These are phyloP conservation scores for Halictus rubicundus DNA, from an alignment of 1,140 invertebrate species.

Conservation along the genomic window DNA sequence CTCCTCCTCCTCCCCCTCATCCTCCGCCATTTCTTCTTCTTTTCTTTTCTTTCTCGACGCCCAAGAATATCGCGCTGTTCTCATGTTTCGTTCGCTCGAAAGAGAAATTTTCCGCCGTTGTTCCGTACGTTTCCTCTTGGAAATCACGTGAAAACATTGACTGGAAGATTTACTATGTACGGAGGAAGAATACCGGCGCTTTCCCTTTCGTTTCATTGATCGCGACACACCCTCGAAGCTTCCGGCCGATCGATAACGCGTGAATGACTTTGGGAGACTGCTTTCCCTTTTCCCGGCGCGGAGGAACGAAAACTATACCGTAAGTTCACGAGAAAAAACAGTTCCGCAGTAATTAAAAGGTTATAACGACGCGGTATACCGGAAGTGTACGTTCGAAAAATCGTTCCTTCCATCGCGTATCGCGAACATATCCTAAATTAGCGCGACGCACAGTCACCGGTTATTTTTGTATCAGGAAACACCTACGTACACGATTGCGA, in stretches of 20 bases:
- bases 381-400: neutral
- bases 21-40: too few relatives aligned
- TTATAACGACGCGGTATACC: too few relatives aligned
- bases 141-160: too few relatives aligned
- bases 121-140: too few relatives aligned
- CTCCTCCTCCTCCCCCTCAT: neutral
- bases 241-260: slow-evolving; percentile 39
- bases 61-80: slow-evolving; percentile 4
- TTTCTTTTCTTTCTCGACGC: neutral
- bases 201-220: slow-evolving; percentile 5
- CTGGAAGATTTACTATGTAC: too few relatives aligned
- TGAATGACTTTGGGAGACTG: slow-evolving; percentile 1
- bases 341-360: too few relatives aligned
- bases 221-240: slow-evolving; percentile 15
- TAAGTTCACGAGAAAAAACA: too few relatives aligned
- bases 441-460: slow-evolving; percentile 34
- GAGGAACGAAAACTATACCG: too few relatives aligned
- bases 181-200: neutral
- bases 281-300: neutral
- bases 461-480: slow-evolving; percentile 61
- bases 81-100: neutral
- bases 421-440: slow-evolving; percentile 13
- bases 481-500: neutral
- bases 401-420: neutral
- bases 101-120: too few relatives aligned